A percentile compares a stretch with the other conserved stretches of the same genome.
Evolutionary conservation across 2,797 vertebrate species (phyloP).

Genomic region (Lateolabrax maculatus): DNA sequence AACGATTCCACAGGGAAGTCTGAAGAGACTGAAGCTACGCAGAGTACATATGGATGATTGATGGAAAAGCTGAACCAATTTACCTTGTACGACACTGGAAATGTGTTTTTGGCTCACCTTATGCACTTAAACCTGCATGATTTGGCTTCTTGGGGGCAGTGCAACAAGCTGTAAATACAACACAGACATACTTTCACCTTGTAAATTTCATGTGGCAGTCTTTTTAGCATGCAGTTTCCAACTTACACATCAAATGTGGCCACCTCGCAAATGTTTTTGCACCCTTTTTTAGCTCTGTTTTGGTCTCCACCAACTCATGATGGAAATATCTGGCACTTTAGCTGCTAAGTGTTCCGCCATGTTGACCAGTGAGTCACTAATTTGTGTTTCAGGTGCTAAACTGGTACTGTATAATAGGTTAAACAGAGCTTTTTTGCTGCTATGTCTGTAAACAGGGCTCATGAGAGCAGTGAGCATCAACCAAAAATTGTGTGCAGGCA

Average conservation of each 20-base stretch:
- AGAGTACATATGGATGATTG: background rate
- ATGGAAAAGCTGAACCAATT: constrained; percentile 3
- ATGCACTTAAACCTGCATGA: background rate
- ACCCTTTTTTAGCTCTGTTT: background rate
- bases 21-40: constrained; percentile 3
- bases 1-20: constrained; percentile 5
- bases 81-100: background rate
- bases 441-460: background rate
- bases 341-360: background rate
- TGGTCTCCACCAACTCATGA: background rate
- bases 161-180: background rate
- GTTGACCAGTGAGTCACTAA: background rate
- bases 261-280: background rate
- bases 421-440: background rate
- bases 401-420: background rate
- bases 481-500: background rate
- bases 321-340: background rate
- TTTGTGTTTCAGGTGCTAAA: background rate
- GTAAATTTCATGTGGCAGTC: background rate
- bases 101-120: background rate
- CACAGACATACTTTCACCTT: background rate
- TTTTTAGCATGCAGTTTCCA: background rate
- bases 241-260: background rate
- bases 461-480: background rate
- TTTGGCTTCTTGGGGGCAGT: background rate